Percentiles rank a stretch among this genome's conserved stretches.
Conservation (phyloP, 2,113 vertebrate species). For the Arizona elegans region DNA sequence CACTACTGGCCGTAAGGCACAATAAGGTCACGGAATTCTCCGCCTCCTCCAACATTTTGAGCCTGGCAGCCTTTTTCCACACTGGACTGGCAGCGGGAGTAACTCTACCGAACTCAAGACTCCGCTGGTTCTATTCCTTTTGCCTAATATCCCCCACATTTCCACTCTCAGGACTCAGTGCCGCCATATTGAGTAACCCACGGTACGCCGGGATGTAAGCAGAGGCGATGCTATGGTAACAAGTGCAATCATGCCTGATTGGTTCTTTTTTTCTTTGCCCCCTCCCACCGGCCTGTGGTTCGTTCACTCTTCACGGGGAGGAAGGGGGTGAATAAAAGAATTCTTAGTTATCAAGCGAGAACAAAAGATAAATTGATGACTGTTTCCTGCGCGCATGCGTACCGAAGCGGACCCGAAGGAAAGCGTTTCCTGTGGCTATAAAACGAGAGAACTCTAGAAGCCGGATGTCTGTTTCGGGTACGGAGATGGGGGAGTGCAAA, state of each 20-base stretch:
- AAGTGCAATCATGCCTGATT: not conserved
- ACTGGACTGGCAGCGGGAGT: not conserved
- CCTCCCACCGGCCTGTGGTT: too few species aligned
- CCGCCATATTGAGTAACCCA: not conserved
- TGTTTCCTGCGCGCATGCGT: not conserved
- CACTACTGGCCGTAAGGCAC: constrained; percentile 84
- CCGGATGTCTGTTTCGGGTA: constrained; percentile 12
- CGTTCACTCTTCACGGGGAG: not conserved
- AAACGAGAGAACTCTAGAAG: not conserved
- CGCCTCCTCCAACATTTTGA: constrained; percentile 52
- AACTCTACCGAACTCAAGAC: not conserved
- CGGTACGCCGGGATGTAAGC: not conserved
- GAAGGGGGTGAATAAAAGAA: not conserved
- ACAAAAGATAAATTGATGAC: not conserved
- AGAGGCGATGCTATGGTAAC: not conserved
- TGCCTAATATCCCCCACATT: constrained; percentile 32
- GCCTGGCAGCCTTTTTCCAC: too few species aligned
- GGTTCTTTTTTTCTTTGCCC: not conserved
- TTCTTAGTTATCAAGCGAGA: not conserved
- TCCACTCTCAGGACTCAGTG: too few species aligned
- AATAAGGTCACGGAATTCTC: constrained; percentile 72
- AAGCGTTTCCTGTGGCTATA: not conserved
- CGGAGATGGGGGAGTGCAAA: not conserved
- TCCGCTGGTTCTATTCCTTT: constrained; percentile 45
- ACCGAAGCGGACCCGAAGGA: not conserved